Evolutionary conservation across 2,888 invertebrate species (phyloP), one percentile per base, ranked within the genome.

Genomic region (Amblyjoppa fuscipennis): DNA sequence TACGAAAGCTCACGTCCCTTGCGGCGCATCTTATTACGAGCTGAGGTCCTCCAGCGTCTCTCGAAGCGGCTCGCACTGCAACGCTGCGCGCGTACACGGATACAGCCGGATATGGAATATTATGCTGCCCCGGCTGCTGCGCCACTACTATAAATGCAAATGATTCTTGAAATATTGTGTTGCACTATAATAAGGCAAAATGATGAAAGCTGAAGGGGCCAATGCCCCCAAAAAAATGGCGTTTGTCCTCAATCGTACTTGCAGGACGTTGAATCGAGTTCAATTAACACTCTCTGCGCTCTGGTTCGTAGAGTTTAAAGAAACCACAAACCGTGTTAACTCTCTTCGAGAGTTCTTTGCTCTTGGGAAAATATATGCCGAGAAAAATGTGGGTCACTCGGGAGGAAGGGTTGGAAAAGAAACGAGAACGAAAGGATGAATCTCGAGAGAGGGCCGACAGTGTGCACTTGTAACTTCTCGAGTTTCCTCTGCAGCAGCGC

Each of bases 71-170:
- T 9, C n/a, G 11, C n/a, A 66, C 74, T 78, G 78, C 82, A 74
- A 83, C 84, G 74, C 81, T 77, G 34, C 66, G 77, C 71, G 38
- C 25, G 16, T 56, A 45, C 41, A 31, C 61, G 73, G 45, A 49
- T 49, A 74, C 34, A 61, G 31, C 16, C 45, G 49, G 45, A n/a
- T 69, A 81, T 74, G 59, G 59, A 68, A 59, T 81, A 59, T 81
- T 74, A 75, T 69, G 49, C 34, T 13, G 45, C 56, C 25, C 68
- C 86, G 73, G 76, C 56, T 73, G 51, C 51, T 69, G 76, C 66
- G 31, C 84, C 70, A 70, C 83, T 85, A 86, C 86, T 87, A 87
- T 88, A 87, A 85, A 88, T 88, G 86, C 86, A 86, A 88, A 88
- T 88, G 77, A 68, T 66, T 31, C 64, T 38, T n/a, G 78, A 51